These are phyloP conservation scores for Sander vitreus DNA, from an alignment of 2,113 vertebrate species.

Conservation along the genomic window DNA sequence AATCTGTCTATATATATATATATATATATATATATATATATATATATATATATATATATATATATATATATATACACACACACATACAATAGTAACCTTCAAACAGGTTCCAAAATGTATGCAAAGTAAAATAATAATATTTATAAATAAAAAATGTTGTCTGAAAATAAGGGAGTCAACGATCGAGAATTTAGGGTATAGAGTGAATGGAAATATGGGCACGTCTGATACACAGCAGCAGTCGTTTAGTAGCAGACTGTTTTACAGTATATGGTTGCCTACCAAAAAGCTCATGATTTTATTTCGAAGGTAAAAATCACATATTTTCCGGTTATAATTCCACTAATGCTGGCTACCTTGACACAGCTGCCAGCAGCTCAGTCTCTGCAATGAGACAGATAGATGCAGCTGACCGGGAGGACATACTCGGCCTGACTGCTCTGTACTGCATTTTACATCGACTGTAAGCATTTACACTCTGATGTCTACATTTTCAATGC, in stretches of 20 bases:
- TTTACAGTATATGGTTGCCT: neutral
- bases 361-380: constrained; percentile 21
- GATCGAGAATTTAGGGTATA: neutral
- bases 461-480: accelerated
- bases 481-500: accelerated
- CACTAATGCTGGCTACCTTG: neutral
- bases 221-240: neutral
- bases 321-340: neutral
- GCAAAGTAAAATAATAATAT: neutral
- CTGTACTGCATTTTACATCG: neutral
- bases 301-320: neutral
- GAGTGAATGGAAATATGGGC: neutral
- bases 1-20: too few species aligned
- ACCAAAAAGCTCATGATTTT: neutral
- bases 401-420: constrained; percentile 14
- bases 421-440: too few species aligned
- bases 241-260: too few species aligned
- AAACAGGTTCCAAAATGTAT: neutral
- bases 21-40: too few species aligned
- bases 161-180: neutral
- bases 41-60: too few species aligned
- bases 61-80: too few species aligned
- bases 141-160: neutral
- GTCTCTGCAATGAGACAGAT: constrained; percentile 29
- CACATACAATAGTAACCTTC: neutral